Evolutionary conservation across 2,888 invertebrate species (phyloP), one percentile per base, ranked within the genome.

Genomic region (Rhagonycha fulva): DNA sequence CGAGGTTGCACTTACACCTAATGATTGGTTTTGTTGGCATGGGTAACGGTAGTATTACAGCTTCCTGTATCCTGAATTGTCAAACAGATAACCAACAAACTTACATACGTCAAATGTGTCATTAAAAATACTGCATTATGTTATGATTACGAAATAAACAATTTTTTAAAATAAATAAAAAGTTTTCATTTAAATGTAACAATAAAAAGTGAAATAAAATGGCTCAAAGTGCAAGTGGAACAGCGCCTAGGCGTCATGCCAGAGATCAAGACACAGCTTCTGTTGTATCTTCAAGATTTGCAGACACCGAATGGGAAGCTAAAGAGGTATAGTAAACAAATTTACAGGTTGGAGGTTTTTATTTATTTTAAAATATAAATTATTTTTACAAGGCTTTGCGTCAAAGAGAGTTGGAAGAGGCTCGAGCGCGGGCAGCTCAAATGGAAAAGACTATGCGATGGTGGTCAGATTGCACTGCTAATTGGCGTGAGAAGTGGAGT

Each of bases 361-460:
- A 14, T 68, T 75, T 60, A 68, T 63, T 68, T 70, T 19, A 23
- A 47, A 28, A 24, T 62, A 28, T 71, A 23, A 68, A n/a, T 47
- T 19, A 24, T 24, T 47, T 9, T 62, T 62, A n/a, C 19, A 81
- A 93, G 89, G 91, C 92, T 68, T 87, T 93, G 75, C 89, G 92
- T 11, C 90, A 92, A 83, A 89, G 96, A 68, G 98, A 99, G 86
- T 89, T 99, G 80, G 98, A 98, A 85, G 98, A 98, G 85, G 97
- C 98, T 0, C 90, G 97, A 81, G 97, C 97, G 4, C 89, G 98
- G 79, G 97, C 98, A 14, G 95, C 97, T 0, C 98, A 99, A 88
- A 99, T 99, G 99, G 99, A 99, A 87, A 98, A 98, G 88, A 99
- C 98, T 0, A 98, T 99, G 98, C 91, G 98, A 76, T 99, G 98